phyloP scores from a whole-genome alignment of 2,113 vertebrate species.

The Orientallactaga bullata region DNA sequence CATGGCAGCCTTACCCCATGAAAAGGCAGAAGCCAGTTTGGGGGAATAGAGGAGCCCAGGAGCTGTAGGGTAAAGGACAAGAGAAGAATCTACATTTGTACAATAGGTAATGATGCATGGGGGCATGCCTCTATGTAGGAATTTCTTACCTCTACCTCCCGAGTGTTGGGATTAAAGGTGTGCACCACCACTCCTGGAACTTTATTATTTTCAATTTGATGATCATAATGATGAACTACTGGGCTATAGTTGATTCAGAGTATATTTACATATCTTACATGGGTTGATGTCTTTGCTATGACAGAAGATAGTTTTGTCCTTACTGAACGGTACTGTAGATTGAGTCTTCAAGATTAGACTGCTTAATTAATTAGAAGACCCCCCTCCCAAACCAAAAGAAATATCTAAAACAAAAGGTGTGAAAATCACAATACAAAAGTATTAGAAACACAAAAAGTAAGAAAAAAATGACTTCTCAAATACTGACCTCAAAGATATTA shows the following conservation, averaged over 20 bases:
- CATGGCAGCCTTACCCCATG: not conserved
- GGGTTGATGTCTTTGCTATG: not conserved
- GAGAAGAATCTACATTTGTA: not conserved
- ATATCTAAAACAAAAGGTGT: not conserved
- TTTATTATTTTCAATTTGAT: not conserved
- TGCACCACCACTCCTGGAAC: too few relatives aligned
- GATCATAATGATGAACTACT: not conserved
- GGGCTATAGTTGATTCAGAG: too few relatives aligned
- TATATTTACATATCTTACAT: not conserved
- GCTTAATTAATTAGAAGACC: not conserved
- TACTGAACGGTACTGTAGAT: not conserved
- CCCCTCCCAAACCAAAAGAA: not conserved
- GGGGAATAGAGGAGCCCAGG: not conserved
- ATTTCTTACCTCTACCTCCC: too few relatives aligned
- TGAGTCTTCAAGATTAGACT: not conserved
- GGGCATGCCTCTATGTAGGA: not conserved
- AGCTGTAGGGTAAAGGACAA: not conserved
- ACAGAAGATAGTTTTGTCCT: not conserved
- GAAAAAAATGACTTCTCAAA: not conserved
- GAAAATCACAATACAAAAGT: not conserved
- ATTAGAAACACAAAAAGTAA: not conserved
- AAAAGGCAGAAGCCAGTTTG: not conserved
- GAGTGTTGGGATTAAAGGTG: too few relatives aligned
- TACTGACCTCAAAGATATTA: too few relatives aligned
- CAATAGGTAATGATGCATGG: not conserved